Evolutionary conservation across 1,140 invertebrate genomes (phyloP).

Genomic region (Lordiphosa mommai): DNA sequence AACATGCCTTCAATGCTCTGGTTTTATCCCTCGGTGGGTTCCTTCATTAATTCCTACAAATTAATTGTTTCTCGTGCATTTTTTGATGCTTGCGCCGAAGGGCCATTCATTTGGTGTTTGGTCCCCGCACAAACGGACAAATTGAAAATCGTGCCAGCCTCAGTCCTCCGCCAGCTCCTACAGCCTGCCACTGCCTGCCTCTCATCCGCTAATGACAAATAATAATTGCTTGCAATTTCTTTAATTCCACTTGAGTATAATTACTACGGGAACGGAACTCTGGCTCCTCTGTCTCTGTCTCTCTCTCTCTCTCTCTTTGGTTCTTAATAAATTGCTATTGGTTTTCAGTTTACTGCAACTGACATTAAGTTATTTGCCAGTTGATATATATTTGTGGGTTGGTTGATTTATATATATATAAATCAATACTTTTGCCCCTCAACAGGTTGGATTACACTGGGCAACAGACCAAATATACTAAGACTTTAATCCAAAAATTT

Average conservation of each 20-base stretch:
- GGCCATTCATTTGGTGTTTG: slow-evolving; percentile 34
- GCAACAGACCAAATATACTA: slow-evolving; percentile 8
- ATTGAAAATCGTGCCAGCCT: slow-evolving; percentile 9
- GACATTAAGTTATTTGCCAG: too few species aligned
- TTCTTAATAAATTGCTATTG: slow-evolving; percentile 50
- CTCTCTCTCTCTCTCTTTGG: slow-evolving; percentile 5
- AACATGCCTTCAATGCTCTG: slow-evolving; percentile 42
- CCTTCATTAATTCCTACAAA: slow-evolving; percentile 63
- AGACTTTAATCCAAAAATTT: too few species aligned
- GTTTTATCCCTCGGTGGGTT: slow-evolving; percentile 32
- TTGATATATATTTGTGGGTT: not conserved
- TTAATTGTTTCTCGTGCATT: slow-evolving; percentile 65
- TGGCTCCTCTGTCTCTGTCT: not conserved
- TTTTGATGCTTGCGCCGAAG: slow-evolving; percentile 53
- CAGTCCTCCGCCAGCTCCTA: not conserved
- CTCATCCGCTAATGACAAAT: slow-evolving; percentile 59
- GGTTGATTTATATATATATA: not conserved
- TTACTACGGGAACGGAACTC: slow-evolving; percentile 27
- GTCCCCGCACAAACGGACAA: slow-evolving; percentile 7
- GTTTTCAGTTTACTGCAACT: slow-evolving; percentile 26
- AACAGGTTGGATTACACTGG: too few species aligned
- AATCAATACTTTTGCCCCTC: not conserved
- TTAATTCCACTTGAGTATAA: slow-evolving; percentile 66
- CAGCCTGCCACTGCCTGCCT: not conserved
- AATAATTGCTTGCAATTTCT: slow-evolving; percentile 69